Evolutionary conservation across 2,113 vertebrate species (phyloP).

Genomic region (Sardina pilchardus): DNA sequence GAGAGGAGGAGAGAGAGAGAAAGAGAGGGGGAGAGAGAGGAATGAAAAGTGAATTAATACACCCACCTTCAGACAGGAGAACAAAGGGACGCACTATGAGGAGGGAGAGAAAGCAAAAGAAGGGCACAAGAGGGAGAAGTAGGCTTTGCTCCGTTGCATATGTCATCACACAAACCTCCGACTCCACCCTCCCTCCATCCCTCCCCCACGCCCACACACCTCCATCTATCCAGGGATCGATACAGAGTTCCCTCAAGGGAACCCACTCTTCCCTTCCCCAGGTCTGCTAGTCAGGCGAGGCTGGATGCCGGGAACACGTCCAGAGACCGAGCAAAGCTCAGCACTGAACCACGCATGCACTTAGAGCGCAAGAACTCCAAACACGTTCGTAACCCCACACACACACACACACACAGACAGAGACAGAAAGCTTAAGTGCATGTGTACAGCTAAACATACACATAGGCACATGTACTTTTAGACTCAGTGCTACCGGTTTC

Average conservation of each 20-base stretch:
- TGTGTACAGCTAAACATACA: neutral
- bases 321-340: slow-evolving; percentile 58
- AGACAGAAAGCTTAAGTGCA: neutral
- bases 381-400: slow-evolving; percentile 6
- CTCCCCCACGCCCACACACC: slow-evolving; percentile 32
- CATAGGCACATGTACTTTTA: neutral
- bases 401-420: neutral
- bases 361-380: neutral
- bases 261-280: neutral
- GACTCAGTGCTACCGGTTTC: neutral
- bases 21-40: slow-evolving; percentile 23
- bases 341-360: slow-evolving; percentile 20
- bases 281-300: neutral
- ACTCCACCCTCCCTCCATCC: slow-evolving; percentile 31
- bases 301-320: slow-evolving; percentile 24
- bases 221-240: slow-evolving; percentile 54
- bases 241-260: slow-evolving; percentile 60
- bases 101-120: slow-evolving; percentile 37
- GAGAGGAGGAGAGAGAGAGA: too few species aligned
- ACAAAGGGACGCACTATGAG: slow-evolving; percentile 60
- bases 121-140: slow-evolving; percentile 45
- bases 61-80: slow-evolving; percentile 63
- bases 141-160: slow-evolving; percentile 50
- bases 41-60: slow-evolving; percentile 57
- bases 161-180: slow-evolving; percentile 29